Evolutionary conservation across 2,113 vertebrate species (phyloP), one percentile per base, ranked within the genome.

Genomic region (Poeciliopsis prolifica): DNA sequence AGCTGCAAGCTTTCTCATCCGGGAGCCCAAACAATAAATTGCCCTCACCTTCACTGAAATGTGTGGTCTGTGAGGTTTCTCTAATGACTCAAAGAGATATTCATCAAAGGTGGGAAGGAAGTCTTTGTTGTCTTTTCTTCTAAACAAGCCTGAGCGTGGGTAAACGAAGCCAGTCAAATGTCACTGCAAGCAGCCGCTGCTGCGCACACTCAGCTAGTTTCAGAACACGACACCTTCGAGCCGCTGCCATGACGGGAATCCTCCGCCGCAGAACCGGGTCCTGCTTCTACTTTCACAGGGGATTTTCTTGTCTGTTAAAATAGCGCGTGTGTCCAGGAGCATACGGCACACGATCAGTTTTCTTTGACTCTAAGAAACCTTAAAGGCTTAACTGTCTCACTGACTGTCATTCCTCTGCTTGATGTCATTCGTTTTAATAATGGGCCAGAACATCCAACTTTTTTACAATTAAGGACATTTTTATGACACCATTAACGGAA

Each of bases 141-240:
- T 72, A 85, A 82, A 86, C 83, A 80, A 77, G 74, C 22, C 58
- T 40, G 66, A 71, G 70, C 66, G 66, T 51, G 37, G 79, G 85
- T 74, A 82, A 84, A 85, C 77, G 83, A 71, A 86, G 78, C 78
- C 42, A 75, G 82, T 79, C 84, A 83, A 86, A 83, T 83, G 81
- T 83, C 71, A 84, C 66, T n/a, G 68, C 68, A 83, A 61, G 68
- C 71, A 65, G 65, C 54, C 74, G 63, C 66, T 40, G 70, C 72
- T 79, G 80, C 51, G 67, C 76, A 48, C 80, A 89, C 74, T 75
- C 68, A n/a, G 67, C 30, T 51, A 19, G 69, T 69, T 85, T 87
- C 77, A 83, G 24, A 78, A 78, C 62, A 26, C 6, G 2, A 84
- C 75, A 44, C 72, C 70, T 68, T 69, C 79, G 71, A 68, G 76